Conservation (phyloP, 2,888 invertebrate genomes). For the Eucera pruinosa region DNA sequence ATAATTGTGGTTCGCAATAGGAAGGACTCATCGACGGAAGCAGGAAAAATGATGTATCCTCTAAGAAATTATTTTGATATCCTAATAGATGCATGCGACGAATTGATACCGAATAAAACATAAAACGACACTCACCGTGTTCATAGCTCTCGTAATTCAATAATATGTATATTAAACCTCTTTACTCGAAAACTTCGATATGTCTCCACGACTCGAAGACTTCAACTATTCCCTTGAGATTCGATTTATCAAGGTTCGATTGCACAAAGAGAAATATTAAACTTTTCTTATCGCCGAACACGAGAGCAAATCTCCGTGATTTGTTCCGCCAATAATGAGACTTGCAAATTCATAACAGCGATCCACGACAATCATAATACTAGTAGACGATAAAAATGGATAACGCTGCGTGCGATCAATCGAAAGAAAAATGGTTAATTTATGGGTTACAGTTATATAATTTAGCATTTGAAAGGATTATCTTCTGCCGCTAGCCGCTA, state of each 20-base stretch:
- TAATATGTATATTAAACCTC: no score
- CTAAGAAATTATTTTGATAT: no score
- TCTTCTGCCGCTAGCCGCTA: neutral
- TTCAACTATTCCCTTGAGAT: no score
- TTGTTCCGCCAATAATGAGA: neutral
- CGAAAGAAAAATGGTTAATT: neutral
- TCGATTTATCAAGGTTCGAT: no score
- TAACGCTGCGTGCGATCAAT: neutral
- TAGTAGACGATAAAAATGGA: neutral
- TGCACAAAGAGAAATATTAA: no score
- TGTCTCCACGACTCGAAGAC: no score
- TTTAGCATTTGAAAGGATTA: slow-evolving; percentile 1
- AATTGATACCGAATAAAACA: no score
- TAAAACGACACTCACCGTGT: no score
- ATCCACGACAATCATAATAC: neutral
- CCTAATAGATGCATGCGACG: no score
- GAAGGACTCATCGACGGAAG: neutral
- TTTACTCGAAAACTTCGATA: no score
- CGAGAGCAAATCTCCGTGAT: neutral
- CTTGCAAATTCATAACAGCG: neutral
- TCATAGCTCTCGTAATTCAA: no score
- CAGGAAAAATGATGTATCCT: neutral
- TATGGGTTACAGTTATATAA: slow-evolving; percentile 13
- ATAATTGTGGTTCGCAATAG: neutral
- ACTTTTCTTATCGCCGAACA: no score